Evolutionary conservation across 2,113 vertebrate species (phyloP).

Genomic region (Pomatostomus ruficeps): DNA sequence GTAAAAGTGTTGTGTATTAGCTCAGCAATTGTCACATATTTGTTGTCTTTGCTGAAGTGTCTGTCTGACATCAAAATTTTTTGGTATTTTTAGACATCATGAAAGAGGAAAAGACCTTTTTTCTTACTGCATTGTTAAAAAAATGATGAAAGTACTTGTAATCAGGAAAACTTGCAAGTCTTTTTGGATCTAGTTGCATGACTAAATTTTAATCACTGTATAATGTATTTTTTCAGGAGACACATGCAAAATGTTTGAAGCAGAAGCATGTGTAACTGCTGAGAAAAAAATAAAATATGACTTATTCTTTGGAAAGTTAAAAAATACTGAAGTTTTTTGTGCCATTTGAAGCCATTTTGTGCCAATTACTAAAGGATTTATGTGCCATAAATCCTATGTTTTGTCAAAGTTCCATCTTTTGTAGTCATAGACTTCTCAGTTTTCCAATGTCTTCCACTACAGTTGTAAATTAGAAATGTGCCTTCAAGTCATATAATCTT

Average conservation of each 20-base stretch:
- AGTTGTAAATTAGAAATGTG: neutral
- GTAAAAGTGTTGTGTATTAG: neutral
- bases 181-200: neutral
- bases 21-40: neutral
- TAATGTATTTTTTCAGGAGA: neutral
- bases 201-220: neutral
- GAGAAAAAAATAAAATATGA: neutral
- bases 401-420: neutral
- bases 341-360: neutral
- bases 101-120: fast-evolving
- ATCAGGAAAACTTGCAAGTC: neutral
- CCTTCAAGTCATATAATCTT: neutral
- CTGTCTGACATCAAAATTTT: neutral
- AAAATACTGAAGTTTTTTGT: neutral
- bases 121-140: neutral
- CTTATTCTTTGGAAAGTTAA: neutral
- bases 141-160: neutral
- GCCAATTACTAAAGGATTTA: neutral
- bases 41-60: neutral
- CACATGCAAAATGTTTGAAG: neutral
- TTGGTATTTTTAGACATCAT: neutral
- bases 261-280: neutral
- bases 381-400: neutral
- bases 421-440: neutral
- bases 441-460: neutral